Percentiles rank a stretch among this genome's conserved stretches.
These are phyloP conservation scores for Merluccius polli DNA, from an alignment of 2,797 vertebrate genomes.

Conservation along the genomic window DNA sequence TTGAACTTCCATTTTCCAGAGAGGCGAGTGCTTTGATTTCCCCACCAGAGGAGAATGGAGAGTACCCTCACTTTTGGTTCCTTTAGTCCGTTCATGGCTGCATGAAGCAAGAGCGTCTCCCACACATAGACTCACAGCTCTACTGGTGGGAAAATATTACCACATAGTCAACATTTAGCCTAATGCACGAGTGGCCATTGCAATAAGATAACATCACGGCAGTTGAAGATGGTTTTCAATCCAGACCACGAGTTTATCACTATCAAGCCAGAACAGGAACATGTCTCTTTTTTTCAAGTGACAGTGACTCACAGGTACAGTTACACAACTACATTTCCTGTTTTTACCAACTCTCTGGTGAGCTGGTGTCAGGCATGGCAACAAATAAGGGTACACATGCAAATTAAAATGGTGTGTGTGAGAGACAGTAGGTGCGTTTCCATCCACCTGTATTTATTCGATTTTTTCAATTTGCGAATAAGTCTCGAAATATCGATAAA, in stretches of 20 bases:
- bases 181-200: no score
- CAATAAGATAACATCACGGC: neutral
- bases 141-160: no score
- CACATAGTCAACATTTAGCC: neutral
- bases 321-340: constrained; percentile 40
- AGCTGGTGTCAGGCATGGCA: neutral
- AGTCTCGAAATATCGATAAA: no score
- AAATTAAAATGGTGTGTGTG: neutral
- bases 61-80: neutral
- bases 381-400: neutral
- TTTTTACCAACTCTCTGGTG: constrained; percentile 21
- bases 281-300: neutral
- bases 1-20: neutral
- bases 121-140: neutral
- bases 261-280: neutral
- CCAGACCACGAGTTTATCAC: no score
- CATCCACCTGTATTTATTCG: no score
- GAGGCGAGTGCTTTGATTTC: neutral
- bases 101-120: neutral
- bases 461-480: no score
- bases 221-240: neutral
- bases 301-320: neutral
- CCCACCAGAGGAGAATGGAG: neutral
- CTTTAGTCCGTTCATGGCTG: neutral
- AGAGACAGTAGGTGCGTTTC: no score